Evolutionary conservation across 1,140 invertebrate genomes (phyloP), one percentile per base, ranked within the genome.

Genomic region (Heliconius eleuchia): DNA sequence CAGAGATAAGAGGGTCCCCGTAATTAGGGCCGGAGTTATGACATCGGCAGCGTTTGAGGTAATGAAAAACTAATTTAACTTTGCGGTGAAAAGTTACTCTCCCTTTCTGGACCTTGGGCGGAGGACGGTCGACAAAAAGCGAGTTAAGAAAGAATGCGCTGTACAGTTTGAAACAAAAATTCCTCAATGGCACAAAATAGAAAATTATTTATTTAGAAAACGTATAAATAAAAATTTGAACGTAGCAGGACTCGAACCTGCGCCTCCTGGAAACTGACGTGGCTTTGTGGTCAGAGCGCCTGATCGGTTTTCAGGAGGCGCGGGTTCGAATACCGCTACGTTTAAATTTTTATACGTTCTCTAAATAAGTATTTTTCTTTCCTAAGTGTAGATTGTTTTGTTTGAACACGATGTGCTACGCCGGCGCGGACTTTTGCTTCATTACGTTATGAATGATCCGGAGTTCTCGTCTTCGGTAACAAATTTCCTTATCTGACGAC

Each of bases 51-150:
- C 80, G 84, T 83, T 83, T 79, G 79, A 71, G 83, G 83, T 85
- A 87, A 87, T 89, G 88, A 92, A 90, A 89, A 92, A 91, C 88
- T 91, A 89, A 91, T 92, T 92, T 89, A 89, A 90, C 86, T 89
- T 84, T 73, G 85, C 80, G 84, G 86, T 83, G 87, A 87, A 86
- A 91, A 89, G 83, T 89, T 89, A 77, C 46, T 74, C 81, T 78
- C 71, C 60, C 30, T 37, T 52, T 76, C 52, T 77, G 72, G 74
- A 77, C 46, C 66, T 27, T 57, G 73, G 74, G 71, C 46, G n/a
- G 60, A 66, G 60, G 9, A 71, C 73, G 57, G 34, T 23, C 23
- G 23, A 73, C 27, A 77, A 77, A 77, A 55, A 30, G 4, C 30
- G 27, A 66, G n/a, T 57, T 71, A 78, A 78, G 9, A 57, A 74